Base-by-base conservation (phyloP, 2,797 vertebrate genomes). In the Esox masquinongy region DNA sequence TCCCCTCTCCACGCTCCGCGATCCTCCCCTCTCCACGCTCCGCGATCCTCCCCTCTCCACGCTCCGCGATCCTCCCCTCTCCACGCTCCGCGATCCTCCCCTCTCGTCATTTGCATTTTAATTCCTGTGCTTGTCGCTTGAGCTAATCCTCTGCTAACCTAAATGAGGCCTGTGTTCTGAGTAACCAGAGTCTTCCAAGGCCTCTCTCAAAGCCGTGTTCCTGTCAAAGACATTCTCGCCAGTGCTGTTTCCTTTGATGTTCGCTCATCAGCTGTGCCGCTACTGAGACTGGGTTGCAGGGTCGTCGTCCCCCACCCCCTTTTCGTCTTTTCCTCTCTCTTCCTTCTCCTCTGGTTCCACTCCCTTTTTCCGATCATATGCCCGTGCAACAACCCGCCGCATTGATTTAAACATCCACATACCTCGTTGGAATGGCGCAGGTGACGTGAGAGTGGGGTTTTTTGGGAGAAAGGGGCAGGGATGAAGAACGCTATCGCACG, bases 91-190 rank as follows among this genome's bases (percentile, higher is more conserved):
- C 83, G 82, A 34, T 36, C 34, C 15, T 3, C 1, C 26, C 64
- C n/a, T 90, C n/a, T 39, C n/a, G 12, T 61, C 90, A 94, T 94
- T 94, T 91, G 91, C 92, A 94, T 93, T 93, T 92, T 91, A 92
- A 92, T 93, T 92, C 89, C 84, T 81, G 83, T 78, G 85, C 83
- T 84, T 87, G 87, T 87, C 80, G 82, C 83, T 84, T 82, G 90
- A 80, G 89, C 88, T 93, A 92, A 93, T 93, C 91, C 90, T 74
- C 82, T 70, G 74, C 84, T 86, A 91, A 88, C 91, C 90, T 89
- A 92, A 93, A 93, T 92, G 92, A 90, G 89, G 83, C 87, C 89
- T 89, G 87, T 91, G 90, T 92, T 92, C 89, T 90, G 84, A 72
- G 84, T 84, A 90, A 83, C 85, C 88, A 24, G 85, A 89, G 87